Evolutionary conservation across 1,140 invertebrate genomes (phyloP).

Genomic region (Atta colombica): DNA sequence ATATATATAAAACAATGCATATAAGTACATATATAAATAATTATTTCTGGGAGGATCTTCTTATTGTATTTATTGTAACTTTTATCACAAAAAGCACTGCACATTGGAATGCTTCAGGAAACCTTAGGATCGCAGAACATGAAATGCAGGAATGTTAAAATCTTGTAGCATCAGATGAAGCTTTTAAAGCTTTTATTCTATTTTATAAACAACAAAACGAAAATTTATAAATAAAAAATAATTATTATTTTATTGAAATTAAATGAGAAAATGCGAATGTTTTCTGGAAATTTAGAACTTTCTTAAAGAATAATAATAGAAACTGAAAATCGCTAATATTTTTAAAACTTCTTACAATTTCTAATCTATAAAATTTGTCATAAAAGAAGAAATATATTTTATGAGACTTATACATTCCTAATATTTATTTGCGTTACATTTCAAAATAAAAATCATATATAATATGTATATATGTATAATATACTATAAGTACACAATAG

Average conservation of each 20-base stretch:
- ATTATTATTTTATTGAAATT: not conserved
- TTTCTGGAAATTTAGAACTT: not conserved
- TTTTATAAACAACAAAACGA: not conserved
- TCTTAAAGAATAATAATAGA: not conserved
- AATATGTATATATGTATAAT: not conserved
- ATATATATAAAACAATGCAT: not conserved
- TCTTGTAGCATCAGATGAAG: not conserved
- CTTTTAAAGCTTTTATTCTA: not conserved
- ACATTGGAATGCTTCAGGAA: constrained; percentile 21
- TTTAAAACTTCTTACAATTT: not conserved
- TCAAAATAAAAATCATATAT: not conserved
- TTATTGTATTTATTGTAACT: not conserved
- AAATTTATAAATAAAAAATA: not conserved
- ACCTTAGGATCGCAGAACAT: not conserved
- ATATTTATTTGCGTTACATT: not conserved
- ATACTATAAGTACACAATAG: not conserved
- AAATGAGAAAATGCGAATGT: not conserved
- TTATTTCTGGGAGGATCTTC: not conserved
- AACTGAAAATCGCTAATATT: not conserved
- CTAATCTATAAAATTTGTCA: not conserved
- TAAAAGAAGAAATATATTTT: constrained; percentile 17
- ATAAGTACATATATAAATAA: not conserved
- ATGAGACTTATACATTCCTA: not conserved
- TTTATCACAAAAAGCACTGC: constrained; percentile 8
- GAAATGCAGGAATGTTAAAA: not conserved